Evolutionary conservation across 2,113 vertebrate species (phyloP).

Genomic region (Xiphias gladius): DNA sequence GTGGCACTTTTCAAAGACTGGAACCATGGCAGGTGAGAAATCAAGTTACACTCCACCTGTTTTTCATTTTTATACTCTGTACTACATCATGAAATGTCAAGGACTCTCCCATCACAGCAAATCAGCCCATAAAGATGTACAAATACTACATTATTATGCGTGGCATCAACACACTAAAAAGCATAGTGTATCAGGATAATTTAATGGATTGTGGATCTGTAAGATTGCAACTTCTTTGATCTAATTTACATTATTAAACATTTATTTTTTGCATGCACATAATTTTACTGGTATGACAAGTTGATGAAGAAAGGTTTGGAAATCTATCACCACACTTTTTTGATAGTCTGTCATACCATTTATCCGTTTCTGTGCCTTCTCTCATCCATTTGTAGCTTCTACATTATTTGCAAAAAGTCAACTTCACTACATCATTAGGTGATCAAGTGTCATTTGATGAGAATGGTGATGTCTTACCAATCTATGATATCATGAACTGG

Average conservation of each 20-base stretch:
- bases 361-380: background rate
- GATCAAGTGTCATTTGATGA: slow-evolving; percentile 82
- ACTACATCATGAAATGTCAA: background rate
- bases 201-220: background rate
- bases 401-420: slow-evolving; percentile 78
- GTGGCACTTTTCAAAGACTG: slow-evolving; percentile 72
- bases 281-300: background rate
- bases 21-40: slow-evolving; percentile 80
- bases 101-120: background rate
- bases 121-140: background rate
- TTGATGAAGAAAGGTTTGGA: background rate
- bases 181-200: too few relatives aligned
- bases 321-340: background rate
- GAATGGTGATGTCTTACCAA: slow-evolving; percentile 81
- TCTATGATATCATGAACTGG: slow-evolving; percentile 85
- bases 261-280: background rate
- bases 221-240: background rate
- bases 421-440: slow-evolving; percentile 79
- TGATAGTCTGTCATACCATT: background rate
- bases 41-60: background rate
- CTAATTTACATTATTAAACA: background rate
- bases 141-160: background rate
- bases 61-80: background rate
- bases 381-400: slow-evolving; percentile 72
- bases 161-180: background rate